Evolutionary conservation across 2,113 vertebrate species (phyloP), one percentile per base, ranked within the genome.

Genomic region (Numenius arquata): DNA sequence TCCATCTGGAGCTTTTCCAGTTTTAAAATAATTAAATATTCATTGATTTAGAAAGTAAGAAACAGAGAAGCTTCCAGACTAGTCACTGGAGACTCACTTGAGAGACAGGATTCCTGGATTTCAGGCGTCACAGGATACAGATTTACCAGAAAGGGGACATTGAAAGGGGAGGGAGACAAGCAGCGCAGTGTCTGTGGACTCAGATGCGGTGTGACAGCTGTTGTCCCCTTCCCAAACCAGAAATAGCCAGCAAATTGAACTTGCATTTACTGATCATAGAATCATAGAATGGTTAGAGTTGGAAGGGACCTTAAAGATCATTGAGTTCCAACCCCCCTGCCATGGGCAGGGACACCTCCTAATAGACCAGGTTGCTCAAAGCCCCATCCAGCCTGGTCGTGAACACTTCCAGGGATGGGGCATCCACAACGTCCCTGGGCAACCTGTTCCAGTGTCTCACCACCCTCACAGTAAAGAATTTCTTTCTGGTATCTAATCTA

Each of bases 11-110:
- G 25, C 6, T 63, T 63, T 30, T 47, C 8, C 11, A 61, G 13
- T 68, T 92, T 68, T 23, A 68, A 88, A 85, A n/a, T n/a, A 68
- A 82, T 50, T 59, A 71, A 72, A 62, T 71, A 83, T n/a, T 63
- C 17, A 72, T 72, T 95, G 22, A 65, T 43, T 23, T 82, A 79
- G 43, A 85, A 88, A 75, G 12, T 32, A 73, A 79, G 58, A 83
- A 82, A 32, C 3, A 15, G 36, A 55, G n/a, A 75, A 38, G 4
- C 43, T 90, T 93, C 29, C 15, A 76, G 23, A 20, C 17, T n/a
- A 11, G 6, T 47, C 30, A 38, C 32, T 68, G 10, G 9, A 3
- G 12, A 36, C 18, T 52, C 22, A 70, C 6, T 21, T 62, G 30
- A 56, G 26, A 81, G 32, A 32, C 66, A 70, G 9, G 7, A 72